Evolutionary conservation across 2,888 invertebrate species (phyloP), one percentile per base, ranked within the genome.

Genomic region (Apocheima hispidaria): DNA sequence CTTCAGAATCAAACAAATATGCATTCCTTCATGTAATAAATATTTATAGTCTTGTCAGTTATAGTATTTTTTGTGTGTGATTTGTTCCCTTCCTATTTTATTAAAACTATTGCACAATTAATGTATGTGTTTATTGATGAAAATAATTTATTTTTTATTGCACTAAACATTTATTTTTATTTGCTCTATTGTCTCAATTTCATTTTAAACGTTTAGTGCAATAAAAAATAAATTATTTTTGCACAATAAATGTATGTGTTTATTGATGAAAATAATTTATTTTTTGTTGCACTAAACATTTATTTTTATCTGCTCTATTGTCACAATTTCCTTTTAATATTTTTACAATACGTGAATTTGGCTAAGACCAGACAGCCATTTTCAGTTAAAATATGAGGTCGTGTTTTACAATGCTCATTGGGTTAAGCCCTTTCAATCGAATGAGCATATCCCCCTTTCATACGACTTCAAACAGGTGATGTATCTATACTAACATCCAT

Each of bases 371-470:
- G 26, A 26, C 9, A 30, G 35, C 18, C 9, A 28, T 46, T 26
- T 43, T 26, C 38, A 48, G 12, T 46, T 60, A 33, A 44, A 44
- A 38, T 50, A 49, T 38, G 54, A 55, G 23, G 33, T 26, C 33
- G 41, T 33, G 33, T 54, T 59, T 60, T 43, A 20, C n/a, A 59
- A 51, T 66, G 66, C 46, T 68, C 58, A 66, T 50, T 60, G 66
- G 51, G 30, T 50, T 57, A 65, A 57, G 61, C 46, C 53, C 46
- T 48, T 56, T 48, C 64, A 36, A 58, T 35, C 35, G 58, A 67
- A 59, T 66, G 69, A 61, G 54, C 62, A 66, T 53, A 46, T 69
- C 21, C 14, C 44, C 43, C 18, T 36, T 40, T 49, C 14, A 33
- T 50, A 33, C 20, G 33, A 16, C 44, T 53, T 63, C 61, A 63